A percentile compares a stretch with the other conserved stretches of the same genome.
These are phyloP conservation scores for Caenorhabditis wallacei DNA, from an alignment of 2,888 invertebrate genomes.

Conservation along the genomic window DNA sequence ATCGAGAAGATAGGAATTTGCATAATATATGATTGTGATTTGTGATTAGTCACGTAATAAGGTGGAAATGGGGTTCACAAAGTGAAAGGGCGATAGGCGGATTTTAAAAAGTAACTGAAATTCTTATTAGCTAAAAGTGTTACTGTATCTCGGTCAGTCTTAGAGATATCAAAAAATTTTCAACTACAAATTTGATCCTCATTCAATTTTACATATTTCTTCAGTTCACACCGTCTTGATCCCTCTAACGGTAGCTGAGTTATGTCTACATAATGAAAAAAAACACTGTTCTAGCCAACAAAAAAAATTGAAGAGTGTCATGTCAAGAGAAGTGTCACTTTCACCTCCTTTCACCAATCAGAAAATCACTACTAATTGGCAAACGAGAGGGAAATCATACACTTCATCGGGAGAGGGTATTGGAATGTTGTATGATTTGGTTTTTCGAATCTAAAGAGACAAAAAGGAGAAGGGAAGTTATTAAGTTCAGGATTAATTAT, in stretches of 20 bases:
- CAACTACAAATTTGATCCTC: too few species aligned
- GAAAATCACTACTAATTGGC: conserved; percentile 55
- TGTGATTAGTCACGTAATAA: not conserved
- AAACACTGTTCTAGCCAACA: too few species aligned
- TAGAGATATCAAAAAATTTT: too few species aligned
- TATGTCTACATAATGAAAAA: not conserved
- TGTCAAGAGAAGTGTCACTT: conserved; percentile 35
- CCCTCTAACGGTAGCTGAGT: too few species aligned
- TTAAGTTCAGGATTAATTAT: not conserved
- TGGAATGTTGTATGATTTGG: conserved; percentile 15
- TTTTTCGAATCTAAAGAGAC: not conserved
- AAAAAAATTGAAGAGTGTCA: not conserved
- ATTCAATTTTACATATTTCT: too few species aligned
- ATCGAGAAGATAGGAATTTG: not conserved
- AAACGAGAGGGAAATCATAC: conserved; percentile 58
- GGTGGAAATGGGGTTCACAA: not conserved
- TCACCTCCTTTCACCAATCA: conserved; percentile 22
- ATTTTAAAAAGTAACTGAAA: too few species aligned
- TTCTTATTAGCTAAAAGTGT: too few species aligned
- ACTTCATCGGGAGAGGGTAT: too few species aligned
- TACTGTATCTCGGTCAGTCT: too few species aligned
- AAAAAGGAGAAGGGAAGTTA: not conserved
- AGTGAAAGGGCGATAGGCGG: not conserved
- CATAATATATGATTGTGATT: not conserved
- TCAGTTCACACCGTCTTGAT: too few species aligned